Conservation (phyloP, 2,888 invertebrate genomes). For the Andrena fulva region DNA sequence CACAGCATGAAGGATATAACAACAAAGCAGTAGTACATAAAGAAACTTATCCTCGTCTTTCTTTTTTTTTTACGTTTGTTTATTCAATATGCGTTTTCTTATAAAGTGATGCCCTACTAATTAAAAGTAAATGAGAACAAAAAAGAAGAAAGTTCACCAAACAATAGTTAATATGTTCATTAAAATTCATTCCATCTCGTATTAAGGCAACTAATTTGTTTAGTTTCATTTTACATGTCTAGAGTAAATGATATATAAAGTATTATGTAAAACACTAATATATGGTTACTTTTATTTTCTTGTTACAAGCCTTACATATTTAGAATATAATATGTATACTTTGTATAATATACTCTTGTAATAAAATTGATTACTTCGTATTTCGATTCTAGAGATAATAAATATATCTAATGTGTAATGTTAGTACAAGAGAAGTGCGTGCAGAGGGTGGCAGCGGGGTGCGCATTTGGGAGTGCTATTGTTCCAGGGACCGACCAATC, state of each 20-base stretch:
- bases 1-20: slow-evolving; percentile 71
- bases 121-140: slow-evolving; percentile 76
- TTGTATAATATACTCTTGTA: slow-evolving; percentile 84
- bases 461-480: slow-evolving; percentile 82
- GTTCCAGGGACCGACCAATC: slow-evolving; percentile 78
- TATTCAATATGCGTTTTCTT: slow-evolving; percentile 78
- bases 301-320: slow-evolving; percentile 85
- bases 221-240: slow-evolving; percentile 81
- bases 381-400: slow-evolving; percentile 83
- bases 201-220: slow-evolving; percentile 83
- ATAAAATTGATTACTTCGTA: slow-evolving; percentile 83
- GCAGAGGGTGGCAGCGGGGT: slow-evolving; percentile 84
- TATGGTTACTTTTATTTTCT: slow-evolving; percentile 84
- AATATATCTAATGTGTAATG: slow-evolving; percentile 84
- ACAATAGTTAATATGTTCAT: slow-evolving; percentile 77
- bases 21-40: slow-evolving; percentile 71
- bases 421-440: slow-evolving; percentile 85
- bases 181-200: slow-evolving; percentile 72
- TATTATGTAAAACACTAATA: slow-evolving; percentile 85
- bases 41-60: slow-evolving; percentile 58
- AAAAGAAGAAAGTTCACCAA: slow-evolving; percentile 73
- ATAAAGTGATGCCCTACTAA: slow-evolving; percentile 79
- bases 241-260: slow-evolving; percentile 84
- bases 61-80: slow-evolving; percentile 75
- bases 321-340: slow-evolving; percentile 84